These are phyloP conservation scores for Euura lappo DNA, from an alignment of 1,140 invertebrate species.

Conservation along the genomic window DNA sequence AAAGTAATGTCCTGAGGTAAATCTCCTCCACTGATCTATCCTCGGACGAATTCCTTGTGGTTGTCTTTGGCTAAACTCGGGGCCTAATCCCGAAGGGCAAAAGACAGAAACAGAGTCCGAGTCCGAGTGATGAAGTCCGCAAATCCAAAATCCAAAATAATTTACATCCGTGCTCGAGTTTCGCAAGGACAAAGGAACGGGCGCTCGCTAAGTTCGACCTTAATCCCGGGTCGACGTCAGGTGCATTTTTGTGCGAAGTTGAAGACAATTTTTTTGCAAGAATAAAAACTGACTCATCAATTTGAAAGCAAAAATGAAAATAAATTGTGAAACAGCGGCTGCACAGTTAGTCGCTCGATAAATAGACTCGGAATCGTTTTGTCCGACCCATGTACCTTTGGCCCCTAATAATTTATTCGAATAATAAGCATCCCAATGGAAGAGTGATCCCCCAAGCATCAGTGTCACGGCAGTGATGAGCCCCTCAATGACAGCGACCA, in stretches of 20 bases:
- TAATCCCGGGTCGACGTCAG: no score
- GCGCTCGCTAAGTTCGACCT: no score
- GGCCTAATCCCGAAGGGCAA: neutral
- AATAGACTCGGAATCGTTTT: no score
- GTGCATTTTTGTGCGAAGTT: no score
- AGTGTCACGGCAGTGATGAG: slow-evolving; percentile 56
- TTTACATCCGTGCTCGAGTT: neutral
- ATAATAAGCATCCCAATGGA: slow-evolving; percentile 35
- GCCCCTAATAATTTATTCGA: slow-evolving; percentile 42
- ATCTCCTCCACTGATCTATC: neutral
- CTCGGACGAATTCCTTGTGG: neutral
- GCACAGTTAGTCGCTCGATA: no score
- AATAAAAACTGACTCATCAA: no score
- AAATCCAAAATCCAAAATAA: neutral
- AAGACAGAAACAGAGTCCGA: neutral
- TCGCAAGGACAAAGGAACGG: neutral
- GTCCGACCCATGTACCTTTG: no score
- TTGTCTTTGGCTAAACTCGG: neutral
- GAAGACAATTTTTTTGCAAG: no score
- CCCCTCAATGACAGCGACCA: slow-evolving; percentile 58
- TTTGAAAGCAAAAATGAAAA: no score
- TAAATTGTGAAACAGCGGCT: no score
- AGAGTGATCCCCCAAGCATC: slow-evolving; percentile 35
- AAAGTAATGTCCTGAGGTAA: neutral
- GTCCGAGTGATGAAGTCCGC: neutral